Conservation (phyloP, 1,140 invertebrate species). For the Drosophila sp. region DNA sequence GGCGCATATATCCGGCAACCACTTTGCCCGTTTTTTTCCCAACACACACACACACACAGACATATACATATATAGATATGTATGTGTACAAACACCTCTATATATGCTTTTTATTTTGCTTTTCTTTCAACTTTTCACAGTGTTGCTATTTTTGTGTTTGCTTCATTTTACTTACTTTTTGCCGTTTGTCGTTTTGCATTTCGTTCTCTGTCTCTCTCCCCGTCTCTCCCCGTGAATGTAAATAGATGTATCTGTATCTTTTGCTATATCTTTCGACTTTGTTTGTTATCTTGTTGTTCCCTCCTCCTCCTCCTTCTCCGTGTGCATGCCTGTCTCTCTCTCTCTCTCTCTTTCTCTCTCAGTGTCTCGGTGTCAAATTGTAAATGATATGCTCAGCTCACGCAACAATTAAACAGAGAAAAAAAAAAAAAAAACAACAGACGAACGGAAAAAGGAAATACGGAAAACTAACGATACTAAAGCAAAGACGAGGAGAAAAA, state of each 20-base stretch:
- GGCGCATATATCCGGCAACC: constrained; percentile 16
- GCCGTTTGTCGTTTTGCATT: constrained; percentile 39
- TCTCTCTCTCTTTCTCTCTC: background rate
- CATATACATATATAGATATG: background rate
- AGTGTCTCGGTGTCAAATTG: constrained; percentile 43
- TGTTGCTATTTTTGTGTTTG: constrained; percentile 54
- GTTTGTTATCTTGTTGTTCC: constrained; percentile 21
- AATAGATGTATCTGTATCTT: constrained; percentile 27
- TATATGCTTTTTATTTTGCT: constrained; percentile 15
- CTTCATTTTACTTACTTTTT: constrained; percentile 45
- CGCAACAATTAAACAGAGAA: constrained; percentile 40
- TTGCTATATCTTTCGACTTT: constrained; percentile 15
- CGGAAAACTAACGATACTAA: constrained; percentile 16
- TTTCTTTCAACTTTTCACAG: constrained; percentile 17
- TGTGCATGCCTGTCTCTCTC: constrained; percentile 24
- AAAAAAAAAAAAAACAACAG: constrained; percentile 2
- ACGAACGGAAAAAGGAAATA: background rate
- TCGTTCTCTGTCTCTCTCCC: constrained; percentile 1
- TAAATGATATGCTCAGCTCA: constrained; percentile 40
- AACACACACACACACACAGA: constrained; percentile 9
- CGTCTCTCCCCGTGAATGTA: constrained; percentile 13
- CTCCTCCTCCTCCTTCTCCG: no score
- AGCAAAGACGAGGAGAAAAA: constrained; percentile 30
- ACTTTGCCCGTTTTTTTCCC: constrained; percentile 15
- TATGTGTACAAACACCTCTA: background rate